Conservation (phyloP, 2,888 invertebrate species). For the Lepeophtheirus nordmannii region DNA sequence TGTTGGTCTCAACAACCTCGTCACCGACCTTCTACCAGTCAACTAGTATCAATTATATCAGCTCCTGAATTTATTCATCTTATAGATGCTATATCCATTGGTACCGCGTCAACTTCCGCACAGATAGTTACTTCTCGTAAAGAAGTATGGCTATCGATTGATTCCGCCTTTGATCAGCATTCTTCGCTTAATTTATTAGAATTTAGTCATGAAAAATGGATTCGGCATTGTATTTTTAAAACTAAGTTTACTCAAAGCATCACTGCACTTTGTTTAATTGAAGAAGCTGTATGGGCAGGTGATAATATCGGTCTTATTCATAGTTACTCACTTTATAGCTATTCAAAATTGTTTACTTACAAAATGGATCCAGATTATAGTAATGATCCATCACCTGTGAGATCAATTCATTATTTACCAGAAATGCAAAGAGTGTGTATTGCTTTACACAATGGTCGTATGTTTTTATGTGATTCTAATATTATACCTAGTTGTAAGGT, state of each 20-base stretch:
- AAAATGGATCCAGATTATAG: conserved; percentile 51
- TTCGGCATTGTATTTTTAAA: too few relatives aligned
- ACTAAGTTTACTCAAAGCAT: conserved; percentile 27
- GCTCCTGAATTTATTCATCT: conserved; percentile 87
- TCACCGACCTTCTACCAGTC: conserved; percentile 80
- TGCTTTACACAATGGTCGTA: conserved; percentile 55
- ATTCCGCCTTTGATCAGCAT: conserved; percentile 5
- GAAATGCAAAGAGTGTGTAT: conserved; percentile 58
- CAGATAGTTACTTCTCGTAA: conserved; percentile 41
- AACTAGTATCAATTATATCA: conserved; percentile 75
- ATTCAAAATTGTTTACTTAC: conserved; percentile 45
- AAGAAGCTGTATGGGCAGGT: conserved; percentile 66
- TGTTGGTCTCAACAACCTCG: conserved; percentile 73
- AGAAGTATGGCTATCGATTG: conserved; percentile 7
- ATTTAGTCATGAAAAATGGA: background rate
- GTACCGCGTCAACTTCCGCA: conserved; percentile 49
- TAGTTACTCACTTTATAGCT: conserved; percentile 48
- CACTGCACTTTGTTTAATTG: conserved; percentile 54
- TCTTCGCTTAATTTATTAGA: conserved; percentile 14
- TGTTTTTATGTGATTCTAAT: conserved; percentile 31
- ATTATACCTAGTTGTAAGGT: conserved; percentile 44
- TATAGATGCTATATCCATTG: conserved; percentile 57
- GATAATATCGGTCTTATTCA: conserved; percentile 70
- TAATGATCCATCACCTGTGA: conserved; percentile 41
- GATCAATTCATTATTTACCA: conserved; percentile 50